Evolutionary conservation across 2,888 invertebrate species (phyloP).

Genomic region (Parelbella ahira): DNA sequence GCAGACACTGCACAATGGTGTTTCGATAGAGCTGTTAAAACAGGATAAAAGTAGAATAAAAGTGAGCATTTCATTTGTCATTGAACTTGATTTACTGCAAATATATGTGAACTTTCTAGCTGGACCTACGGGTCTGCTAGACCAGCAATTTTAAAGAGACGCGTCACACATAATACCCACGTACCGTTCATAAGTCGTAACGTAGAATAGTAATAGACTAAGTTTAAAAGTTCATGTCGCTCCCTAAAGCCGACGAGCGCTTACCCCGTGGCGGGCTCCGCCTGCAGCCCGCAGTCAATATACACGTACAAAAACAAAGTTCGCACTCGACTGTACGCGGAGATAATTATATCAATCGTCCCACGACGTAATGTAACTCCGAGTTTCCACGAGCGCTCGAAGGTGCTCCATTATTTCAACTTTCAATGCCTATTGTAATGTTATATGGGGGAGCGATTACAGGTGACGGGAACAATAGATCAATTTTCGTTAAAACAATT

Average conservation of each 20-base stretch:
- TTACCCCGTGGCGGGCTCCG: conserved; percentile 13
- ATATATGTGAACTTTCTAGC: no score
- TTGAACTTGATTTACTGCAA: no score
- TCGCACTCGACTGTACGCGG: conserved; percentile 17
- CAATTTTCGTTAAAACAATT: conserved; percentile 18
- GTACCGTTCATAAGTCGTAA: no score
- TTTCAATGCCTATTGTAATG: conserved; percentile 16
- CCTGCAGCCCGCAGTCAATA: conserved; percentile 10
- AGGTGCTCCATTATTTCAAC: conserved; percentile 7
- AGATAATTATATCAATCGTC: conserved; percentile 18
- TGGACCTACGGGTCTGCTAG: no score
- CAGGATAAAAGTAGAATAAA: no score
- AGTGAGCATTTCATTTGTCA: no score
- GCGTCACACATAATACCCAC: background rate
- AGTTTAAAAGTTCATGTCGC: background rate
- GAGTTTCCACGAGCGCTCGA: conserved; percentile 10
- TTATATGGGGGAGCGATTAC: conserved; percentile 13
- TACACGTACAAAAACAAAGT: conserved; percentile 22
- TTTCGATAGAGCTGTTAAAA: no score
- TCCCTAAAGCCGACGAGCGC: conserved; percentile 13
- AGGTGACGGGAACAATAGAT: conserved; percentile 14
- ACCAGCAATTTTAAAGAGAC: no score
- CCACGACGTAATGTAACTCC: conserved; percentile 18
- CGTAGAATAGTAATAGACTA: background rate
- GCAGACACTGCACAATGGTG: no score